Conservation (phyloP, 2,113 vertebrate genomes). For the Ondatra zibethicus region DNA sequence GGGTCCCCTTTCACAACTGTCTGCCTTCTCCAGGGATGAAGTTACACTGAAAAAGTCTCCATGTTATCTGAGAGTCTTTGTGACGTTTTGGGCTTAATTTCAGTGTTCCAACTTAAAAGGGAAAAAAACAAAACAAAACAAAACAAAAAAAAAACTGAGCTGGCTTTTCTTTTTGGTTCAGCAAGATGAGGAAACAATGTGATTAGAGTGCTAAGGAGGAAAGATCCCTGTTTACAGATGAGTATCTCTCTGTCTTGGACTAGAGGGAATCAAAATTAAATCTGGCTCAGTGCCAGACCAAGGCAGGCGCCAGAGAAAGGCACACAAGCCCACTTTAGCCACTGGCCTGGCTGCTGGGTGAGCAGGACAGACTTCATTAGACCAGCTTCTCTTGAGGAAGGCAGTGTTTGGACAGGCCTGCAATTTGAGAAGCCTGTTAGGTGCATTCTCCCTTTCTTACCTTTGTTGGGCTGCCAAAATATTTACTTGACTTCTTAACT, state of each 20-base stretch:
- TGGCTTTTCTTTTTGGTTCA: neutral
- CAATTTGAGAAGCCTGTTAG: constrained; percentile 79
- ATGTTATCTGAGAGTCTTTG: neutral
- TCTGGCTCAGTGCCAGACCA: neutral
- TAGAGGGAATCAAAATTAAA: constrained; percentile 40
- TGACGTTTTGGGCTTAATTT: neutral
- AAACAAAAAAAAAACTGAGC: neutral
- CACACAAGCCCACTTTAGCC: neutral
- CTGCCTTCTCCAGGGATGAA: neutral
- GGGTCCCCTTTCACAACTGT: neutral
- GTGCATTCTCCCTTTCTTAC: constrained; percentile 73
- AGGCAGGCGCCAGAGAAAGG: neutral
- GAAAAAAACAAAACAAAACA: neutral
- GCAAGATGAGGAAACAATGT: constrained; percentile 7
- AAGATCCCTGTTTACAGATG: neutral
- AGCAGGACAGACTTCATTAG: constrained; percentile 18
- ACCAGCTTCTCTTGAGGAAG: constrained; percentile 49
- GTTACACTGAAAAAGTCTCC: constrained; percentile 4
- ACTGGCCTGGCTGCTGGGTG: neutral
- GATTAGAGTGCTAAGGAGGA: constrained; percentile 2
- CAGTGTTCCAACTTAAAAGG: neutral
- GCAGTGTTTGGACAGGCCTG: constrained; percentile 78
- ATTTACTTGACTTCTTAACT: constrained; percentile 84
- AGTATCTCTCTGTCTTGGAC: neutral
- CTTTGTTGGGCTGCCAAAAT: constrained; percentile 83